These are phyloP conservation scores for Lycaon pictus DNA, from an alignment of 2,113 vertebrate genomes.

Conservation along the genomic window DNA sequence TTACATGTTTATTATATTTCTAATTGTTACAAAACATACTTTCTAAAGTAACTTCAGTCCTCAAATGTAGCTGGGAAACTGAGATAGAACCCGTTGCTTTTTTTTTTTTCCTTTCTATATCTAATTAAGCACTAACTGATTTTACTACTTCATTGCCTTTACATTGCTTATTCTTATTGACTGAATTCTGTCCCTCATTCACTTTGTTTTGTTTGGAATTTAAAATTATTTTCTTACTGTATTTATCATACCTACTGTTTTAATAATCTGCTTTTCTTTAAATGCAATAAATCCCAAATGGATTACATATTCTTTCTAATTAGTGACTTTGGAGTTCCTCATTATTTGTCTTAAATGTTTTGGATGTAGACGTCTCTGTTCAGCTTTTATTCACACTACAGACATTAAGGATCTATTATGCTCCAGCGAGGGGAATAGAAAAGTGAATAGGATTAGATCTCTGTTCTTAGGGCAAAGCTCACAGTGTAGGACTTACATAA, in stretches of 20 bases:
- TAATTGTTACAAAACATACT: conserved; percentile 82
- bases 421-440: background rate
- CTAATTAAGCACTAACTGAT: conserved; percentile 56
- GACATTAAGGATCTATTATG: background rate
- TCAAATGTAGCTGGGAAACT: conserved; percentile 55
- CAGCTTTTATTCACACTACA: background rate
- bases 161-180: conserved; percentile 59
- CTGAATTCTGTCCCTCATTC: conserved; percentile 61
- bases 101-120: background rate
- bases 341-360: conserved; percentile 50
- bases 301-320: conserved; percentile 63
- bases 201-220: conserved; percentile 68
- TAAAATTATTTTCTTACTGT: conserved; percentile 81
- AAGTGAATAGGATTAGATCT: background rate
- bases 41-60: conserved; percentile 78
- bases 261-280: conserved; percentile 69
- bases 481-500: background rate
- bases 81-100: conserved; percentile 39
- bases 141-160: conserved; percentile 51
- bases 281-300: conserved; percentile 74
- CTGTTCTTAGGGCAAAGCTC: background rate
- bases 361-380: conserved; percentile 57
- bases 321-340: conserved; percentile 9
- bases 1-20: conserved; percentile 79
- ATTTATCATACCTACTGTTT: conserved; percentile 76